Evolutionary conservation across 2,888 invertebrate species (phyloP), one percentile per base, ranked within the genome.

Genomic region (Reticulitermes lucifugus): DNA sequence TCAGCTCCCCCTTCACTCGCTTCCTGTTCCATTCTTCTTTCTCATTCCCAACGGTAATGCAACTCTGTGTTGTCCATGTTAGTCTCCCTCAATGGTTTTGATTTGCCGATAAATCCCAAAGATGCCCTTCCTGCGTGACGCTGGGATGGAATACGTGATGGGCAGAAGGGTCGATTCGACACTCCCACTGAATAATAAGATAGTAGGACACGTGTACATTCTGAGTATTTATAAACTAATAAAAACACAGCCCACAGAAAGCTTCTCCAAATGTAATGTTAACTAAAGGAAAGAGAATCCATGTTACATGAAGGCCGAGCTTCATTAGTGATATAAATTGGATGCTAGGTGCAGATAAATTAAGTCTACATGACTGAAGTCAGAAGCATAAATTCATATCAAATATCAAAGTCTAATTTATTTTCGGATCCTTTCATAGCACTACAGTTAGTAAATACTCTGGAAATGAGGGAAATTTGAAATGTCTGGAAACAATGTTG

Each of bases 101-200:
- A 81, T 81, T 81, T 81, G 81, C 70, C 70, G 81, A 81, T 81
- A 81, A 81, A 81, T 81, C 81, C 81, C n/a, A 70, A 81, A 70
- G 81, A 65, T 70, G 81, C 65, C 65, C 70, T 81, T 70, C 70
- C 81, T 65, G 65, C 70, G 65, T 81, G 81, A 70, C 22, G 70
- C 81, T 46, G 65, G 81, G 70, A 81, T 81, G 81, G 81, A 81
- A 81, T 81, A 81, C 81, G 35, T 81, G 81, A 81, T 81, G 70
- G 41, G 70, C n/a, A 25, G 18, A n/a, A 41, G 70, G 65, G 18
- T 70, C n/a, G 43, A 41, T 21, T n/a, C 77, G 9, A 46, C n/a
- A 77, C 77, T 18, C 41, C 2, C 46, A 14, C 35, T 46, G 77
- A 35, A 77, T 77, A 77, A n/a, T 46, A 77, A 77, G 65, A 22